These are phyloP conservation scores for Achroia grisella DNA, from an alignment of 1,140 invertebrate genomes.

Conservation along the genomic window DNA sequence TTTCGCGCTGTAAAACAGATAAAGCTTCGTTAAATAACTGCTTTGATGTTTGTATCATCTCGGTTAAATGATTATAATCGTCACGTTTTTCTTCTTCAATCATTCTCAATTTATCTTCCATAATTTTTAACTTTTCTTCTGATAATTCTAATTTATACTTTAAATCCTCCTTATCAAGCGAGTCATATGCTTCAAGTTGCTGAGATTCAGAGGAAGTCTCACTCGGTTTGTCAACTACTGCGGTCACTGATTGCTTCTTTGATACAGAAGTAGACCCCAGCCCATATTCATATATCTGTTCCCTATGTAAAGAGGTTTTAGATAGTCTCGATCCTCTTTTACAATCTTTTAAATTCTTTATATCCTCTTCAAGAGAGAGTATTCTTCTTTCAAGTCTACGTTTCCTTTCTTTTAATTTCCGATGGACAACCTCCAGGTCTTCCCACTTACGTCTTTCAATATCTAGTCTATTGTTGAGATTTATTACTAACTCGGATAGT, in stretches of 20 bases:
- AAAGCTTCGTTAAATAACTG: conserved; percentile 63
- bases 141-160: conserved; percentile 57
- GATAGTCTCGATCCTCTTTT: conserved; percentile 37
- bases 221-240: conserved; percentile 36
- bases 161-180: conserved; percentile 52
- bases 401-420: conserved; percentile 52
- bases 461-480: conserved; percentile 44
- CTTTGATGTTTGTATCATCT: conserved; percentile 66
- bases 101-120: conserved; percentile 66
- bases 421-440: conserved; percentile 36
- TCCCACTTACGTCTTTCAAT: conserved; percentile 54
- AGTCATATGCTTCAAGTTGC: conserved; percentile 28
- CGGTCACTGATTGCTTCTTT: conserved; percentile 36
- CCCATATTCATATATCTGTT: conserved; percentile 19
- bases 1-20: conserved; percentile 52
- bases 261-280: conserved; percentile 13
- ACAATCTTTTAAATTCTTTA: conserved; percentile 38
- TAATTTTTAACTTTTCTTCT: conserved; percentile 63
- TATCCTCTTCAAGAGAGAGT: conserved; percentile 36
- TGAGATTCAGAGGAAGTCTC: conserved; percentile 37
- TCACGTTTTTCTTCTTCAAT: conserved; percentile 64
- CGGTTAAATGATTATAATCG: conserved; percentile 53
- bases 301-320: conserved; percentile 32
- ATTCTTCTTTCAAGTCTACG: conserved; percentile 37
- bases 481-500: conserved; percentile 46